A percentile compares a stretch with the other conserved stretches of the same genome.
phyloP scores from a whole-genome alignment of 1,140 invertebrate species.

The Holotrichia oblita region DNA sequence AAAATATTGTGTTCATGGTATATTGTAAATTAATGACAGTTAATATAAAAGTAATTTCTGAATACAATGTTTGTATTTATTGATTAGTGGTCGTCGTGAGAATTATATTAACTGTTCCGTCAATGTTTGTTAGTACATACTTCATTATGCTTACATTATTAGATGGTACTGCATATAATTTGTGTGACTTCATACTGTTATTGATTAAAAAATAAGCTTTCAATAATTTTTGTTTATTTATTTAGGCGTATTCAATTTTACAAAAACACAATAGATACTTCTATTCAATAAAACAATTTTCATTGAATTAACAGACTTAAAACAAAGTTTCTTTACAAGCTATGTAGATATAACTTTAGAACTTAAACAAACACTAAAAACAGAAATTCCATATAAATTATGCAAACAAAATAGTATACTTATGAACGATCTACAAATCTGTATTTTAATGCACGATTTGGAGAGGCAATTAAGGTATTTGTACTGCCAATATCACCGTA shows the following conservation, averaged over 20 bases:
- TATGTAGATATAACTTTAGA: constrained; percentile 19
- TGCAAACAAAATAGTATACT: background rate
- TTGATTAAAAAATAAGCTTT: constrained; percentile 40
- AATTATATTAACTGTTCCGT: constrained; percentile 25
- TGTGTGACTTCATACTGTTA: constrained; percentile 39
- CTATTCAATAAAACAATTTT: background rate
- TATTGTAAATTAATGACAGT: background rate
- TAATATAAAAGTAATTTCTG: background rate
- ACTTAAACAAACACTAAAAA: constrained; percentile 24
- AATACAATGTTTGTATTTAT: background rate
- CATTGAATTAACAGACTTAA: background rate
- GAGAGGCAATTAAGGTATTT: constrained; percentile 66
- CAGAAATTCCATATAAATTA: background rate
- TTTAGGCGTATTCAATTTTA: background rate
- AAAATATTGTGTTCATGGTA: constrained; percentile 35
- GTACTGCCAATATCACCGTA: constrained; percentile 70
- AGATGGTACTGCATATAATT: constrained; percentile 33
- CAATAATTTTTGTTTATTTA: constrained; percentile 34
- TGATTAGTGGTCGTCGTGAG: background rate
- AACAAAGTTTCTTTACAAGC: background rate
- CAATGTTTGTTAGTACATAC: constrained; percentile 30
- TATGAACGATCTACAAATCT: constrained; percentile 68
- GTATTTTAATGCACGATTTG: constrained; percentile 69
- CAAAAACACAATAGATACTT: background rate
- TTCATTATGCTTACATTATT: constrained; percentile 38